These are phyloP conservation scores for Cephalopholis sonnerati DNA, from an alignment of 2,113 vertebrate species.

Conservation along the genomic window DNA sequence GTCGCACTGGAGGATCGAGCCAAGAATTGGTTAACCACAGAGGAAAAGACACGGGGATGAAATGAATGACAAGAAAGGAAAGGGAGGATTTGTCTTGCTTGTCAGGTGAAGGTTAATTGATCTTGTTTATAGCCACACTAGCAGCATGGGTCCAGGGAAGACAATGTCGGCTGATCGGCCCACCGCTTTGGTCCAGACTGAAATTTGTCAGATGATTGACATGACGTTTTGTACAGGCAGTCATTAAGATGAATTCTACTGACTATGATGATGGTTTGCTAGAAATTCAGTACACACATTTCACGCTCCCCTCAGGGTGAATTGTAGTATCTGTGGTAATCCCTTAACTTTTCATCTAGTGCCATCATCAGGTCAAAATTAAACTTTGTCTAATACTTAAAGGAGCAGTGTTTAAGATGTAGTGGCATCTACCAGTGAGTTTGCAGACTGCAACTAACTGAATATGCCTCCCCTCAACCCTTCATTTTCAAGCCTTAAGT, in stretches of 20 bases:
- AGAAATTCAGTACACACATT: background rate
- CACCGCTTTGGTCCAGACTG: background rate
- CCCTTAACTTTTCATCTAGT: background rate
- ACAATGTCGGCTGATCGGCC: rapidly evolving
- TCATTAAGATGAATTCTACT: background rate
- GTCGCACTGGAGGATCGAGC: slow-evolving; percentile 55
- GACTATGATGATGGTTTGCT: background rate
- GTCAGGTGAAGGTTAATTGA: slow-evolving; percentile 62
- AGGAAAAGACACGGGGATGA: slow-evolving; percentile 63
- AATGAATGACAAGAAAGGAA: slow-evolving; percentile 63
- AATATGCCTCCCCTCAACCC: too few relatives aligned
- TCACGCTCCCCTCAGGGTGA: background rate
- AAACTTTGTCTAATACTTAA: background rate
- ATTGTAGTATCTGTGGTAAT: background rate
- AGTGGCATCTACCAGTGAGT: too few relatives aligned
- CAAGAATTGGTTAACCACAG: slow-evolving; percentile 77
- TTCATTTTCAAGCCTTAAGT: too few relatives aligned
- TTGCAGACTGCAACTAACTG: too few relatives aligned
- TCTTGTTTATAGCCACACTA: background rate
- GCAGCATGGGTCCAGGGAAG: background rate
- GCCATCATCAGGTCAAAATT: background rate
- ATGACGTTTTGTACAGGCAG: background rate
- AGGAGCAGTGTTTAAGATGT: too few relatives aligned
- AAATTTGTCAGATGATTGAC: background rate
- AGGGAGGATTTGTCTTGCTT: slow-evolving; percentile 45